phyloP scores from a whole-genome alignment of 2,113 vertebrate species.

The Gymnarchus niloticus region DNA sequence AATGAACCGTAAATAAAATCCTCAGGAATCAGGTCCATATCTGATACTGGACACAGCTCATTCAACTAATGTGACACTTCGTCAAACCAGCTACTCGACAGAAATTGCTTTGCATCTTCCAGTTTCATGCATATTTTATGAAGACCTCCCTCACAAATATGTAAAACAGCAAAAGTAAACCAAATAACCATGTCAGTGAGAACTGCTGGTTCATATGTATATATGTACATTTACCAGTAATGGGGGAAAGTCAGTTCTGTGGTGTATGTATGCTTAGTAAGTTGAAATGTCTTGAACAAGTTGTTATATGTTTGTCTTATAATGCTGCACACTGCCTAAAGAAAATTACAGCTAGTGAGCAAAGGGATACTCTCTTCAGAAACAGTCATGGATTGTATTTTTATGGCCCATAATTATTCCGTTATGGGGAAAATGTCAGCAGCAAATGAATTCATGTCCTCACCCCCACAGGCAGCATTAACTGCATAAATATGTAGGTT shows the following conservation, averaged over 20 bases:
- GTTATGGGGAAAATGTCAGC: background rate
- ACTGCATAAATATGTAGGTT: background rate
- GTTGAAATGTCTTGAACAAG: background rate
- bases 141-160: background rate
- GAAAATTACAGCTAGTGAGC: background rate
- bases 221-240: background rate
- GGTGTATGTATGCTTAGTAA: background rate
- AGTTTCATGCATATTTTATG: background rate
- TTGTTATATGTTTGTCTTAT: background rate
- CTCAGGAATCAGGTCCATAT: background rate
- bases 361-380: background rate
- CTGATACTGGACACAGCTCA: background rate
- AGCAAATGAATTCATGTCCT: background rate
- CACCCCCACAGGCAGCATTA: background rate
- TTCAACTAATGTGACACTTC: background rate
- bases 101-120: background rate
- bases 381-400: background rate
- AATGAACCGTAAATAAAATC: background rate
- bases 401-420: background rate
- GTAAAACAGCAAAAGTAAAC: background rate
- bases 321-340: conserved; percentile 1
- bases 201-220: background rate
- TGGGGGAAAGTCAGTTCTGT: background rate
- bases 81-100: background rate
- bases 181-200: background rate